Conservation (phyloP, 2,888 invertebrate genomes). For the Didymodactylos carnosus region DNA sequence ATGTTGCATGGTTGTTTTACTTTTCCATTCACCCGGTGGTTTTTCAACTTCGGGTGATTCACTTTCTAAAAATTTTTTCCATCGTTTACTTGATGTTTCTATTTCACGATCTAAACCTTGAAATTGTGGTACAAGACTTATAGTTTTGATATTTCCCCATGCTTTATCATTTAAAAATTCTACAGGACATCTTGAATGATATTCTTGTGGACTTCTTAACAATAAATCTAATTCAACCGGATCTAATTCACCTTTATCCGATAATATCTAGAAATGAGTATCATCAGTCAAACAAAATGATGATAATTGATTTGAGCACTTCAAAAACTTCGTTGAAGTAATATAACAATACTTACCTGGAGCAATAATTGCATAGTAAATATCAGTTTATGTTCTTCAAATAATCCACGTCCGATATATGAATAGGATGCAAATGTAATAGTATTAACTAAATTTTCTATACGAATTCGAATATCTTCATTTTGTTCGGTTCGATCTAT, state of each 20-base stretch:
- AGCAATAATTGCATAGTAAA: slow-evolving; percentile 90
- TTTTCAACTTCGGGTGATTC: slow-evolving; percentile 48
- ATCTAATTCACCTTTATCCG: slow-evolving; percentile 66
- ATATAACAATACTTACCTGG: slow-evolving; percentile 43
- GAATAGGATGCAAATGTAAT: slow-evolving; percentile 82
- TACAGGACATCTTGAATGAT: slow-evolving; percentile 49
- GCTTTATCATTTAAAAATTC: slow-evolving; percentile 73
- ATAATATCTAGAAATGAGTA: slow-evolving; percentile 45
- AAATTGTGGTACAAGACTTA: background rate
- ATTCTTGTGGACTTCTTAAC: slow-evolving; percentile 54
- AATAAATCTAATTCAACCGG: slow-evolving; percentile 70
- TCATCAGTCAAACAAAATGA: slow-evolving; percentile 30
- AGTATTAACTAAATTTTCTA: slow-evolving; percentile 71
- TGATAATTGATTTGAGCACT: background rate
- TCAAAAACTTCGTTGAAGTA: background rate
- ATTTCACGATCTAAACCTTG: background rate
- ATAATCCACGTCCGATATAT: slow-evolving; percentile 76
- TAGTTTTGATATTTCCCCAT: slow-evolving; percentile 41
- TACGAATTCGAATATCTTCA: slow-evolving; percentile 54
- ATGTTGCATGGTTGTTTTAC: slow-evolving; percentile 13
- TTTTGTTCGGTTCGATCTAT: slow-evolving; percentile 67
- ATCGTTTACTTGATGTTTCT: slow-evolving; percentile 28
- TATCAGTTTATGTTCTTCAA: slow-evolving; percentile 85
- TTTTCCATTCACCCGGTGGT: slow-evolving; percentile 15
- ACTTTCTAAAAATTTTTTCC: slow-evolving; percentile 85